phyloP scores from a whole-genome alignment of 1,140 invertebrate genomes.

The Dendroctonus valens region DNA sequence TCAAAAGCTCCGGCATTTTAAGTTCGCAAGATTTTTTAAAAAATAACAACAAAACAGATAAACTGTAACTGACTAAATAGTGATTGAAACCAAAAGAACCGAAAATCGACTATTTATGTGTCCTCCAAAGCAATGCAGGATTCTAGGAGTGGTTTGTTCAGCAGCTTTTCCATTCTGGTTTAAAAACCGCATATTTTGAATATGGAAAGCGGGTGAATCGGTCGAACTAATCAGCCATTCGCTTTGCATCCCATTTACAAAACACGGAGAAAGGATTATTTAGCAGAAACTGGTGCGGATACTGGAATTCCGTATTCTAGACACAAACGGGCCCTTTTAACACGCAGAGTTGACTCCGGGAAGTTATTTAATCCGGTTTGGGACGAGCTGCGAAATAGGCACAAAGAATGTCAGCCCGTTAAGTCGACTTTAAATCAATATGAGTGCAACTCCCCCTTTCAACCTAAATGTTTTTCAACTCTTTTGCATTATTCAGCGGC shows the following conservation, averaged over 20 bases:
- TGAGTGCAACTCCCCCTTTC: slow-evolving; percentile 4
- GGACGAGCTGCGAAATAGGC: slow-evolving; percentile 17
- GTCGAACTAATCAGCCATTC: slow-evolving; percentile 20
- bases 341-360: slow-evolving; percentile 25
- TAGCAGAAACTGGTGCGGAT: slow-evolving; percentile 9
- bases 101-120: too few species aligned
- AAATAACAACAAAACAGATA: too few species aligned
- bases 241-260: slow-evolving; percentile 17
- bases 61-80: too few species aligned
- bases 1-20: too few species aligned
- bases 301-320: slow-evolving; percentile 25
- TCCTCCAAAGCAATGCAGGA: too few species aligned
- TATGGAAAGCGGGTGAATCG: background rate
- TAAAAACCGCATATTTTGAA: background rate
- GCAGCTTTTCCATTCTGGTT: too few species aligned
- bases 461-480: too few species aligned
- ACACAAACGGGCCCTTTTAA: slow-evolving; percentile 29
- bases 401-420: slow-evolving; percentile 14
- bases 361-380: slow-evolving; percentile 28
- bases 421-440: slow-evolving; percentile 25
- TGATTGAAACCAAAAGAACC: too few species aligned
- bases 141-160: too few species aligned
- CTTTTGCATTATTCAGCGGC: too few species aligned
- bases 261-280: slow-evolving; percentile 22
- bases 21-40: too few species aligned